Evolutionary conservation across 2,888 invertebrate species (phyloP), one percentile per base, ranked within the genome.

Genomic region (Artemia sinica): DNA sequence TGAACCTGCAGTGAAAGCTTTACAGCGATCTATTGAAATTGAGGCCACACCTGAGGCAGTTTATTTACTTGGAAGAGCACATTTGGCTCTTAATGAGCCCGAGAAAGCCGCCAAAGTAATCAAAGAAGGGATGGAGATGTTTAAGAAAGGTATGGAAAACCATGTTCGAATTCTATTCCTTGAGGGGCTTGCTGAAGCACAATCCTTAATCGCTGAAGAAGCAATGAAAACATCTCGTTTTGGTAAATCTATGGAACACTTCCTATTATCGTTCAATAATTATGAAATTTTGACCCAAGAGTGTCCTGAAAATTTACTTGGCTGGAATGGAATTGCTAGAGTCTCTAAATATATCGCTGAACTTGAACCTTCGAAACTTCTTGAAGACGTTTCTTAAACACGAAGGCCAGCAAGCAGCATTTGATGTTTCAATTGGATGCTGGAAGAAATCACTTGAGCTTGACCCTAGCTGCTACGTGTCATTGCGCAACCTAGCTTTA

Each of bases 161-260:
- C 58, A 58, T 58, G n/a, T 58, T 8, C 9, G 8, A 58, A 58
- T 58, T 8, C n/a, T 14, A 8, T 58, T 58, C 58, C n/a, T 58
- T 8, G 58, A 58, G 58, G 58, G 58, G n/a, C 58, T 58, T 58
- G 58, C 58, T 14, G 58, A 58, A 58, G n/a, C 58, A 14, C 58
- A 58, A 14, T 58, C n/a, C 9, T n/a, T 14, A 58, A 58, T 58
- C 9, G 58, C 58, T 58, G n/a, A 14, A 58, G 8, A n/a, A 58
- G 58, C 58, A 8, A 58, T 58, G n/a, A 14, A 58, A 14, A 14
- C 58, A 58, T 58, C 8, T 14, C 58, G 18, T 18, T 18, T 18
- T 18, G 18, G 18, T 1, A 18, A 18, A 18, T 18, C 18, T 18
- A 18, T 18, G 18, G 18, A 18, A 18, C 18, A 18, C 18, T 18